Conservation (phyloP, 2,797 vertebrate genomes). For the Scomberomorus guttatus region DNA sequence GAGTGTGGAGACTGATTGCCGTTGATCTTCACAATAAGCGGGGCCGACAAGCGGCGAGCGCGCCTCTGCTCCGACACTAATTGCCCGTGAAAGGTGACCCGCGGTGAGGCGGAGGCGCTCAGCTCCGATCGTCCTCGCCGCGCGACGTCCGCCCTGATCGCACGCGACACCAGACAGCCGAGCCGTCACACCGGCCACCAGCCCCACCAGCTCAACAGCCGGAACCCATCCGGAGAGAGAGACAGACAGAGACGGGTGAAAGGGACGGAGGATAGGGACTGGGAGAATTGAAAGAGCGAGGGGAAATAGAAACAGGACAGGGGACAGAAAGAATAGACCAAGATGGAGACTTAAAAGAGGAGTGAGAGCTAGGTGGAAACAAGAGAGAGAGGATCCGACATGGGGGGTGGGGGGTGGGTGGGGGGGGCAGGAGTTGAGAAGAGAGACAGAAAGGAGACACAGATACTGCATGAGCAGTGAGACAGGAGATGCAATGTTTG, state of each 20-base stretch:
- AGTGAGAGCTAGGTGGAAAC: constrained; percentile 33
- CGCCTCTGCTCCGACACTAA: constrained; percentile 97
- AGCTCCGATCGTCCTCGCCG: constrained; percentile 91
- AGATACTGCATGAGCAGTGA: constrained; percentile 18
- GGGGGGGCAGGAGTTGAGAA: neutral
- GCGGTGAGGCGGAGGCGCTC: constrained; percentile 93
- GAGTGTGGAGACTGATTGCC: constrained; percentile 86
- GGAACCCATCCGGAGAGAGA: constrained; percentile 74
- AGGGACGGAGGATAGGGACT: constrained; percentile 37
- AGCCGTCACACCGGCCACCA: constrained; percentile 89
- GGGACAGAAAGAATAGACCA: constrained; percentile 56
- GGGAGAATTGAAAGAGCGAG: constrained; percentile 54
- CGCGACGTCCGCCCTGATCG: constrained; percentile 86
- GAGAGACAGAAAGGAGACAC: constrained; percentile 8
- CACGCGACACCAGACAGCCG: constrained; percentile 95
- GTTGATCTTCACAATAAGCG: constrained; percentile 94
- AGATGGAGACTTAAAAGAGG: constrained; percentile 58
- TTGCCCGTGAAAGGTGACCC: constrained; percentile 99
- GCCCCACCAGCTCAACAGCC: constrained; percentile 80
- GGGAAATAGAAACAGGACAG: constrained; percentile 36
- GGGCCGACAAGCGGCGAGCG: constrained; percentile 95
- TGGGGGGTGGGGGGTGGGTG: no score
- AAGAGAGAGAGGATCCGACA: constrained; percentile 46
- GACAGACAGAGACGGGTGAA: constrained; percentile 37
- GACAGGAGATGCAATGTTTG: constrained; percentile 10